These are phyloP conservation scores for Polietes domitor DNA, from an alignment of 2,888 invertebrate species.

Conservation along the genomic window DNA sequence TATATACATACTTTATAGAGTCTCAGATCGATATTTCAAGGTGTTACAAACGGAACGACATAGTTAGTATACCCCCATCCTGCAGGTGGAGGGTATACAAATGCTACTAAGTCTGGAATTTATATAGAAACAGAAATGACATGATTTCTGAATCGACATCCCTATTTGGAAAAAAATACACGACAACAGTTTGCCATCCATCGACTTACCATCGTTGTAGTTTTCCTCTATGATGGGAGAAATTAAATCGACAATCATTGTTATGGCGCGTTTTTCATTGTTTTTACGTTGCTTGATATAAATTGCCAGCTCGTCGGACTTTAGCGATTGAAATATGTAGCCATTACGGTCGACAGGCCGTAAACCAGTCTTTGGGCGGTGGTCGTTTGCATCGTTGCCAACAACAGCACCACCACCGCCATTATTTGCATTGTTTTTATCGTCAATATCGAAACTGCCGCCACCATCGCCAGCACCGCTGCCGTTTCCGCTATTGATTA, in stretches of 20 bases:
- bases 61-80: too few species aligned
- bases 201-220: constrained; percentile 83
- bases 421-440: constrained; percentile 43
- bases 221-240: constrained; percentile 90
- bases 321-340: constrained; percentile 88
- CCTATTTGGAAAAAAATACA: too few species aligned
- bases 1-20: too few species aligned
- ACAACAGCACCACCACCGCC: constrained; percentile 1
- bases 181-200: not conserved
- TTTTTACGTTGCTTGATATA: constrained; percentile 87
- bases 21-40: too few species aligned
- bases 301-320: constrained; percentile 88
- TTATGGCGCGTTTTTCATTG: constrained; percentile 90
- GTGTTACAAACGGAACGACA: too few species aligned
- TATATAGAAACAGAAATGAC: too few species aligned
- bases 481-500: constrained; percentile 69
- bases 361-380: constrained; percentile 56
- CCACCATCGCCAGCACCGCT: constrained; percentile 32
- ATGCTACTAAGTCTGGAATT: too few species aligned
- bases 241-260: constrained; percentile 93
- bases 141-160: too few species aligned
- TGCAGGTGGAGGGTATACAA: too few species aligned
- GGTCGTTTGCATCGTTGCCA: constrained; percentile 9
- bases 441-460: constrained; percentile 41
- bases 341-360: constrained; percentile 80